Conservation (phyloP, 2,888 invertebrate species). For the Ectemnius cavifrons region DNA sequence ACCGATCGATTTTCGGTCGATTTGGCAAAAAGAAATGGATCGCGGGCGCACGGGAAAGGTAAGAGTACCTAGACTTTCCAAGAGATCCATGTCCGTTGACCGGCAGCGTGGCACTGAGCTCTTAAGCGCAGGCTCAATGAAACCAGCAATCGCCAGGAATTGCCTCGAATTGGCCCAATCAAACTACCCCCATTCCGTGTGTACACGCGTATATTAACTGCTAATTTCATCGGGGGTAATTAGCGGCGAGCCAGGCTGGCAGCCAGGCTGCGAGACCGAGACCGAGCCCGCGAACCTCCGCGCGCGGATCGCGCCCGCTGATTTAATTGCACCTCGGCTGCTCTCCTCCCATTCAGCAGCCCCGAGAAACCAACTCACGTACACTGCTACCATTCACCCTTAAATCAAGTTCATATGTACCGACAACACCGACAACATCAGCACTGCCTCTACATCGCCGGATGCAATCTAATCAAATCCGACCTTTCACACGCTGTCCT, state of each 20-base stretch:
- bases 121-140: slow-evolving; percentile 76
- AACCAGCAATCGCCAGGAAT: slow-evolving; percentile 78
- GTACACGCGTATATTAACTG: slow-evolving; percentile 76
- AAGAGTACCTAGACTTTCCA: slow-evolving; percentile 48
- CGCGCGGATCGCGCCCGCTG: slow-evolving; percentile 55
- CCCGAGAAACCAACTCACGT: background rate
- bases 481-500: too few relatives aligned
- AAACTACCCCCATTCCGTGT: slow-evolving; percentile 78
- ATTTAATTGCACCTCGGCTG: slow-evolving; percentile 51
- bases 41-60: slow-evolving; percentile 32
- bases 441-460: background rate
- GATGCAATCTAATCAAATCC: too few relatives aligned
- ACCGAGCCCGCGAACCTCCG: slow-evolving; percentile 28
- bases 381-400: background rate
- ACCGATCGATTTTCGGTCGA: background rate
- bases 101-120: slow-evolving; percentile 75
- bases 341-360: slow-evolving; percentile 18
- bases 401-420: background rate
- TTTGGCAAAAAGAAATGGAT: slow-evolving; percentile 16
- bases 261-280: background rate
- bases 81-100: slow-evolving; percentile 75
- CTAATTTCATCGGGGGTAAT: slow-evolving; percentile 76
- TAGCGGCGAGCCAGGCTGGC: slow-evolving; percentile 50
- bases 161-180: slow-evolving; percentile 79
- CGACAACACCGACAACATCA: too few relatives aligned